These are phyloP conservation scores for Anguilla japonica DNA, from an alignment of 2,113 vertebrate species.

Conservation along the genomic window DNA sequence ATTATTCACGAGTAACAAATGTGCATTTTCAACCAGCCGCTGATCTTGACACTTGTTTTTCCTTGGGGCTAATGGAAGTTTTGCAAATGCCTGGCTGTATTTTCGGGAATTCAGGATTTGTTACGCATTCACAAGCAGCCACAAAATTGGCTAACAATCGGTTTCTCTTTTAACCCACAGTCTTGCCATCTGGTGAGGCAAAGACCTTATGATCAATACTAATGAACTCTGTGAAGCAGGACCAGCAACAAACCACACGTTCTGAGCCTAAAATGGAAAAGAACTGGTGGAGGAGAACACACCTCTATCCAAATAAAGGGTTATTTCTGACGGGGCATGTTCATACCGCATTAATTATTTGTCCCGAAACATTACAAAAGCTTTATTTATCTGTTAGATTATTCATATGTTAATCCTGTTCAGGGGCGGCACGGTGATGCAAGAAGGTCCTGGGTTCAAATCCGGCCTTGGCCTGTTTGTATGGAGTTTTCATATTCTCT, in stretches of 20 bases:
- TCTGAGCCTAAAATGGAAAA: slow-evolving; percentile 37
- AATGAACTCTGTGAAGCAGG: slow-evolving; percentile 46
- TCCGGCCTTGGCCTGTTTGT: no score
- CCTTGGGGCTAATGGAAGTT: slow-evolving; percentile 53
- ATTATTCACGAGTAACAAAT: slow-evolving; percentile 67
- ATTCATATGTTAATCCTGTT: neutral
- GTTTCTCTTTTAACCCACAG: slow-evolving; percentile 17
- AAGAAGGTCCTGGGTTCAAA: no score
- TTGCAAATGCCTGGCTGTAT: slow-evolving; percentile 36
- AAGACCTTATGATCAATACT: slow-evolving; percentile 54
- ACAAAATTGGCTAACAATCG: slow-evolving; percentile 46
- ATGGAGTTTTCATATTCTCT: no score
- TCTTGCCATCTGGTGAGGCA: slow-evolving; percentile 58
- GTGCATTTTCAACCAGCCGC: slow-evolving; percentile 59
- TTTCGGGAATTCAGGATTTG: slow-evolving; percentile 20
- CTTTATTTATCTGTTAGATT: neutral
- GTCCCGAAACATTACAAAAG: neutral
- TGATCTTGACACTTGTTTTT: slow-evolving; percentile 52
- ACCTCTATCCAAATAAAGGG: neutral
- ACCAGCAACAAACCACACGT: slow-evolving; percentile 42
- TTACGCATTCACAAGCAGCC: slow-evolving; percentile 15
- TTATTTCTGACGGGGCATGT: neutral
- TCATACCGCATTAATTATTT: slow-evolving; percentile 23
- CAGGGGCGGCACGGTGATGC: no score
- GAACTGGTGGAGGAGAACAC: neutral